phyloP scores from a whole-genome alignment of 2,113 vertebrate genomes.

The Odocoileus virginianus region DNA sequence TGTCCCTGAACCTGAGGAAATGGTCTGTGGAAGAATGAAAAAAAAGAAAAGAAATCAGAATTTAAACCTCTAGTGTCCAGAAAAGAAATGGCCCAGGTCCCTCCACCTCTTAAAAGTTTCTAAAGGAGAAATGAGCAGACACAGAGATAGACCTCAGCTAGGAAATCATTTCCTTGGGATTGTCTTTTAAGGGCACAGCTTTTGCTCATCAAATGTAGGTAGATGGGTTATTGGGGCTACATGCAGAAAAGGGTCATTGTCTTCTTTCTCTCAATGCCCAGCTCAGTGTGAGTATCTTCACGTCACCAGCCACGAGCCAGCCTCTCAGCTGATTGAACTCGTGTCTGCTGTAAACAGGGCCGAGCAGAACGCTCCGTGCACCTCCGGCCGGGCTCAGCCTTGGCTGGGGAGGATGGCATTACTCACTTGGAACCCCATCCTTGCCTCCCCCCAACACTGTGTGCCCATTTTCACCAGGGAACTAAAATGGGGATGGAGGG shows the following conservation, averaged over 20 bases:
- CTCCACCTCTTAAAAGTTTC: background rate
- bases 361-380: background rate
- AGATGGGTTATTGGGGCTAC: background rate
- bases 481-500: background rate
- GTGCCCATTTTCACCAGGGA: constrained; percentile 45
- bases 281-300: constrained; percentile 41
- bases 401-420: background rate
- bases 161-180: background rate
- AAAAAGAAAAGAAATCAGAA: background rate
- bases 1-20: background rate
- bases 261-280: constrained; percentile 21
- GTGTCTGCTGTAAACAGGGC: constrained; percentile 27
- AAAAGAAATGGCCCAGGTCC: background rate
- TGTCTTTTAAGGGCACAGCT: background rate
- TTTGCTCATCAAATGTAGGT: constrained; percentile 16
- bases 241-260: constrained; percentile 54
- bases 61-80: background rate
- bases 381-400: background rate
- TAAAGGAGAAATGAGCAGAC: background rate
- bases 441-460: background rate
- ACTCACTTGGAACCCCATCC: constrained; percentile 18
- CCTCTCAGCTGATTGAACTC: constrained; percentile 44
- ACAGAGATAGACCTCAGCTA: background rate
- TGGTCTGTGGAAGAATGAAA: background rate
- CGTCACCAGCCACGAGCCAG: constrained; percentile 24